Conservation (phyloP, 2,888 invertebrate species). For the Piscicola geometra region DNA sequence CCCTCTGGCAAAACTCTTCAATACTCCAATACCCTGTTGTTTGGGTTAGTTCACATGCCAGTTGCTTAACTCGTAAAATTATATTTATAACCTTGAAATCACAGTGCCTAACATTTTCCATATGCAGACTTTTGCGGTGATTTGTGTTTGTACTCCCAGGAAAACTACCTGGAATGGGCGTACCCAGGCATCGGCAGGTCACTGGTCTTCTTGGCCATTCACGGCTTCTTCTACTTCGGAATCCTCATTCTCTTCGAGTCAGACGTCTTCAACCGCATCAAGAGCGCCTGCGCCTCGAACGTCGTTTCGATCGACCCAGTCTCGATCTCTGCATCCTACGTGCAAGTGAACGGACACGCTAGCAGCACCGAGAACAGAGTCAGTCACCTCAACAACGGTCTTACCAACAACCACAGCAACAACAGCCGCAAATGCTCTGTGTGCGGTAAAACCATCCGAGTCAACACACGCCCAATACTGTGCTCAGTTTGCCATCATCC, state of each 20-base stretch:
- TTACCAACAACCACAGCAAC: too few species aligned
- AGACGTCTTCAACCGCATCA: conserved; percentile 43
- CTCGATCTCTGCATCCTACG: conserved; percentile 12
- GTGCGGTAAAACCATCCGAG: too few species aligned
- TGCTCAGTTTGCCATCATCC: too few species aligned
- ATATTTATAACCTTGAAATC: not conserved
- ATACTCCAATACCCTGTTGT: conserved; percentile 35
- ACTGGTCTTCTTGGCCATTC: conserved; percentile 62
- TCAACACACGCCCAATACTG: too few species aligned
- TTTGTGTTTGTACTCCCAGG: conserved; percentile 50
- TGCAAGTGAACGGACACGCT: not conserved
- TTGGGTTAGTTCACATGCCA: too few species aligned
- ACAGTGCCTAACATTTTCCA: not conserved
- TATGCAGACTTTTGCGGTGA: conserved; percentile 46
- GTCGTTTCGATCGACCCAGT: conserved; percentile 10
- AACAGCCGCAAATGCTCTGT: too few species aligned
- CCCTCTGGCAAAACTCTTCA: conserved; percentile 45
- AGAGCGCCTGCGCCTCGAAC: conserved; percentile 39
- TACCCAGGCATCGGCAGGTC: conserved; percentile 69
- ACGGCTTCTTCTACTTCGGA: conserved; percentile 63
- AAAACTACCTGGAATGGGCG: conserved; percentile 66
- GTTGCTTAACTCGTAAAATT: too few species aligned
- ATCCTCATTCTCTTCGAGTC: conserved; percentile 66
- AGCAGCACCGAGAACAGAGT: too few species aligned
- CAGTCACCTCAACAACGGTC: too few species aligned